Percentiles rank a stretch among this genome's conserved stretches.
phyloP scores from a whole-genome alignment of 1,140 invertebrate species.

The Drosophila azteca region DNA sequence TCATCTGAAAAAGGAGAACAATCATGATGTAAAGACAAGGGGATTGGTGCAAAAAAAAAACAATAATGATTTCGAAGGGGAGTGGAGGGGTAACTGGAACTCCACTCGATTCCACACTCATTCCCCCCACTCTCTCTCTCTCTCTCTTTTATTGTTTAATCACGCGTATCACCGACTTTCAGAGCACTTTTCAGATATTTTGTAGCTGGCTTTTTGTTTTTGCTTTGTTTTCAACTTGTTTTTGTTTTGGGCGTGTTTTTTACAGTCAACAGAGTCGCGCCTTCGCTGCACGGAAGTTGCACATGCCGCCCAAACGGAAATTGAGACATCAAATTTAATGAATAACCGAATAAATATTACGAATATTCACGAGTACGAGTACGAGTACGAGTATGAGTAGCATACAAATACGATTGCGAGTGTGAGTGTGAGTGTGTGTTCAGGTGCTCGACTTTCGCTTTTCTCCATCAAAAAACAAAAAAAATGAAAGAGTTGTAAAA shows the following conservation, averaged over 20 bases:
- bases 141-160: slow-evolving; percentile 56
- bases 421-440: slow-evolving; percentile 8
- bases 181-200: slow-evolving; percentile 19
- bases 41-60: slow-evolving; percentile 37
- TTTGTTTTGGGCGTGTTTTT: slow-evolving; percentile 49
- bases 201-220: slow-evolving; percentile 34
- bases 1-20: slow-evolving; percentile 56
- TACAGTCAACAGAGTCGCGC: slow-evolving; percentile 26
- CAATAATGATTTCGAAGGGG: background rate
- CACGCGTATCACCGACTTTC: slow-evolving; percentile 66
- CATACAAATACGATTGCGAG: slow-evolving; percentile 39
- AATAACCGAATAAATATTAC: slow-evolving; percentile 51
- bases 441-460: slow-evolving; percentile 54
- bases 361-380: slow-evolving; percentile 19
- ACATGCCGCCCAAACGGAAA: slow-evolving; percentile 55
- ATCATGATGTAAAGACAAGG: slow-evolving; percentile 29
- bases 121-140: too few relatives aligned
- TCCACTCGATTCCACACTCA: too few relatives aligned
- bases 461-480: slow-evolving; percentile 5
- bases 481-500: slow-evolving; percentile 47
- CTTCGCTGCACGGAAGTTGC: slow-evolving; percentile 63
- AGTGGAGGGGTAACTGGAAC: background rate
- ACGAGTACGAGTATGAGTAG: slow-evolving; percentile 5
- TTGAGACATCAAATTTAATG: slow-evolving; percentile 74
- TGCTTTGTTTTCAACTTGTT: slow-evolving; percentile 14